Evolutionary conservation across 2,113 vertebrate species (phyloP).

Genomic region (Loxodonta africana): DNA sequence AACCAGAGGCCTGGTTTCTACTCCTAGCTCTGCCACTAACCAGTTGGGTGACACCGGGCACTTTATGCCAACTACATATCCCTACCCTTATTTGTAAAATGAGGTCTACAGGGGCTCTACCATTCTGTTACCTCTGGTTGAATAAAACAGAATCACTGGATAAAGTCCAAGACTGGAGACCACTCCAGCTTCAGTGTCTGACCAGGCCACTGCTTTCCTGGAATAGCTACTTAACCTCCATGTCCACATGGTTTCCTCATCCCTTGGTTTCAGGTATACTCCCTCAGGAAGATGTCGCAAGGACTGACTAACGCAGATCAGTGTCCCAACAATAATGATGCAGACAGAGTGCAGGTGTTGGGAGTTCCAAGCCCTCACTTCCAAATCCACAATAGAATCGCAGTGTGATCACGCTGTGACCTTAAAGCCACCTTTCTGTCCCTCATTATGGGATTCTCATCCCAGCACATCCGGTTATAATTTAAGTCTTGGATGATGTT

Average conservation of each 20-base stretch:
- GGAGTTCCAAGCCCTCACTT: background rate
- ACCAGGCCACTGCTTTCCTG: background rate
- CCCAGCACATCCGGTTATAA: no score
- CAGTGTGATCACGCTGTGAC: background rate
- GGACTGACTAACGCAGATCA: slow-evolving; percentile 65
- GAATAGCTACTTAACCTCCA: background rate
- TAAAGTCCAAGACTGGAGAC: background rate
- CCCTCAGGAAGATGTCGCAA: slow-evolving; percentile 74
- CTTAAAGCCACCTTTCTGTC: background rate
- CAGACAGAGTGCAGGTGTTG: slow-evolving; percentile 31
- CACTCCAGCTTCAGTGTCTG: background rate
- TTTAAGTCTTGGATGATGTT: background rate
- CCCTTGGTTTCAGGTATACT: slow-evolving; percentile 78
- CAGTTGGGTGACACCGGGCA: background rate
- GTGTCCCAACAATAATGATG: slow-evolving; percentile 42
- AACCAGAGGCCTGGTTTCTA: background rate
- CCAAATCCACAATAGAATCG: background rate
- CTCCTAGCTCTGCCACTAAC: background rate
- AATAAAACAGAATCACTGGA: background rate
- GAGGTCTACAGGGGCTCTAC: background rate
- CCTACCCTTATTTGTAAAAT: background rate
- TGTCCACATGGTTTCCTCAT: slow-evolving; percentile 61
- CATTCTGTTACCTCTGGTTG: background rate
- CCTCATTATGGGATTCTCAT: background rate
- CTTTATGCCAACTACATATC: no score